These are phyloP conservation scores for Semnornis frantzii DNA, from an alignment of 2,113 vertebrate genomes.

Conservation along the genomic window DNA sequence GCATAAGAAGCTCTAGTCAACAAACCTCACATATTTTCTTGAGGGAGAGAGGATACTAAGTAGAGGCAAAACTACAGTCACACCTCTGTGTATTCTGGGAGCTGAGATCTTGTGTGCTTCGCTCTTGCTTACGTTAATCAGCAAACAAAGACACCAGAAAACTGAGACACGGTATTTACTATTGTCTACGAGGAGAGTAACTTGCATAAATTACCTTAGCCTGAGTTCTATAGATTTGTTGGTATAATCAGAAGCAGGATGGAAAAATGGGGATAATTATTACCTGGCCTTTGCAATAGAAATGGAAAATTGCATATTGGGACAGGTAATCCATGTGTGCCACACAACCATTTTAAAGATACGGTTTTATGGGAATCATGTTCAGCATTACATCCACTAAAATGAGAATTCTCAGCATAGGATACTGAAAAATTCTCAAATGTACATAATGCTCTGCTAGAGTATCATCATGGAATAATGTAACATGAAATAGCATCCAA, in stretches of 20 bases:
- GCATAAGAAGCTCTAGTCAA: not conserved
- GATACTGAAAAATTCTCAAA: not conserved
- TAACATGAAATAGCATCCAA: not conserved
- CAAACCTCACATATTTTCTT: not conserved
- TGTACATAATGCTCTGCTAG: not conserved
- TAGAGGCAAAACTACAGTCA: not conserved
- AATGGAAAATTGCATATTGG: not conserved
- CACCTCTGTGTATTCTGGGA: constrained; percentile 27
- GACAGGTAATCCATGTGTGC: not conserved
- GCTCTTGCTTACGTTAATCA: not conserved
- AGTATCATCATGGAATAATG: not conserved
- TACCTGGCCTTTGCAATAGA: not conserved
- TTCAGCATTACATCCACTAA: not conserved
- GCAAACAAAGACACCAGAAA: constrained; percentile 1
- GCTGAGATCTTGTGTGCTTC: constrained; percentile 19
- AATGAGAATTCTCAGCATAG: not conserved
- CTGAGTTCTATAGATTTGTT: not conserved
- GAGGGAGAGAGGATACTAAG: not conserved
- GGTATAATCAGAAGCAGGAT: not conserved
- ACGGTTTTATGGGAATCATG: not conserved
- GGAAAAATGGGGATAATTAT: not conserved
- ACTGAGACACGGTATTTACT: not conserved
- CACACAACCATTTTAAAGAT: not conserved
- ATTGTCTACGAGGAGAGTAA: not conserved
- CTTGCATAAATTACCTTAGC: not conserved